Evolutionary conservation across 1,140 invertebrate species (phyloP).

Genomic region (Diploscapter pachys): DNA sequence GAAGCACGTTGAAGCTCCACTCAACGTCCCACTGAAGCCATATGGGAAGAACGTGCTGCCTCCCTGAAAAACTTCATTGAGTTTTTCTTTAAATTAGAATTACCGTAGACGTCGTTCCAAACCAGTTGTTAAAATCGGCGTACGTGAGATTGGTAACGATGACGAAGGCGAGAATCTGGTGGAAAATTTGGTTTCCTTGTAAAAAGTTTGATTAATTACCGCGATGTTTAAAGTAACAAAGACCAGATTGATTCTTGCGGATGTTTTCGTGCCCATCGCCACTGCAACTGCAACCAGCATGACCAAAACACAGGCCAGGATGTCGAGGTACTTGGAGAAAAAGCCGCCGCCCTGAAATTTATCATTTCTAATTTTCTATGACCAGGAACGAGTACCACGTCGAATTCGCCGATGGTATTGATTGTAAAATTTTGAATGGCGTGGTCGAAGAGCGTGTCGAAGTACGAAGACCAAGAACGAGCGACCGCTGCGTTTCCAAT

Average conservation of each 20-base stretch:
- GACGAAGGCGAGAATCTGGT: slow-evolving; percentile 69
- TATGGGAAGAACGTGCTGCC: slow-evolving; percentile 71
- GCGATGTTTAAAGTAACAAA: slow-evolving; percentile 80
- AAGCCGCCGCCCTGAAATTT: slow-evolving; percentile 69
- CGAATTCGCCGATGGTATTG: slow-evolving; percentile 66
- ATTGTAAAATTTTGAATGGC: slow-evolving; percentile 77
- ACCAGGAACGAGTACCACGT: slow-evolving; percentile 62
- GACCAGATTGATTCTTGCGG: slow-evolving; percentile 60
- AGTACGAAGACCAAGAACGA: slow-evolving; percentile 84
- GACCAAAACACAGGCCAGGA: slow-evolving; percentile 52
- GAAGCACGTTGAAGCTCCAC: slow-evolving; percentile 83
- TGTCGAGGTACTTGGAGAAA: slow-evolving; percentile 53
- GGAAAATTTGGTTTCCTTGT: slow-evolving; percentile 47
- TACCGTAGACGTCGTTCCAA: slow-evolving; percentile 62
- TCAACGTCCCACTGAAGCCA: slow-evolving; percentile 70
- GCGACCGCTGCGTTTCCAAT: slow-evolving; percentile 81
- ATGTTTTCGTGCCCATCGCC: slow-evolving; percentile 78
- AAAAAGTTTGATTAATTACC: slow-evolving; percentile 6
- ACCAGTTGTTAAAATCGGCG: slow-evolving; percentile 63
- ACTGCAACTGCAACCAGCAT: slow-evolving; percentile 58
- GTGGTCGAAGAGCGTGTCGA: slow-evolving; percentile 77
- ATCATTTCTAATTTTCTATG: neutral
- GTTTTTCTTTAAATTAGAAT: slow-evolving; percentile 60
- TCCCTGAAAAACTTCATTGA: neutral
- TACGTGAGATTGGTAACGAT: slow-evolving; percentile 74